Conservation (phyloP, 2,888 invertebrate genomes). For the Drosophila quinaria region DNA sequence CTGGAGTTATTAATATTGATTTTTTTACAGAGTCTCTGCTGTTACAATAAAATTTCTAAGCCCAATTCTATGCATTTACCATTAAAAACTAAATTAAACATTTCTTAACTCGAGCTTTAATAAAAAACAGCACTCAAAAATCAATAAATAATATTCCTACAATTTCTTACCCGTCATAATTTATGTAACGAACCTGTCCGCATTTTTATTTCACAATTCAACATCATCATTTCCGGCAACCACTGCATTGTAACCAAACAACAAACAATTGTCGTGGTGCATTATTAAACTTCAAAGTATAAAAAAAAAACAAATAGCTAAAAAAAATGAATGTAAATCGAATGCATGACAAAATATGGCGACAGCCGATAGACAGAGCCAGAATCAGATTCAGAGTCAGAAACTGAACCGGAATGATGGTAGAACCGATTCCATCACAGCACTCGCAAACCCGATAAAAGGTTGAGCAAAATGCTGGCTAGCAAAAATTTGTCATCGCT, state of each 20-base stretch:
- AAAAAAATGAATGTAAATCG: conserved; percentile 49
- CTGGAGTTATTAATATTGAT: neutral
- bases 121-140: neutral
- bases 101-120: neutral
- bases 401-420: conserved; percentile 18
- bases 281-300: conserved; percentile 55
- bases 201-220: conserved; percentile 13
- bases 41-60: neutral
- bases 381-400: conserved; percentile 10
- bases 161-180: conserved; percentile 6
- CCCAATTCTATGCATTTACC: too few species aligned
- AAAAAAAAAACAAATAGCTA: conserved; percentile 1
- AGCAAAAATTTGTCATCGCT: conserved; percentile 76
- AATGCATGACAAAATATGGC: conserved; percentile 64
- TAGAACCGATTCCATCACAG: conserved; percentile 15
- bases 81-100: neutral
- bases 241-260: conserved; percentile 34
- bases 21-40: neutral
- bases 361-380: conserved; percentile 33
- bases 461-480: conserved; percentile 50
- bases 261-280: conserved; percentile 55
- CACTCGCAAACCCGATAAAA: conserved; percentile 23
- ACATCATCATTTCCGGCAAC: conserved; percentile 38
- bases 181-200: neutral
- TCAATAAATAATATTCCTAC: conserved; percentile 6